These are phyloP conservation scores for Sebastes elongatus DNA, from an alignment of 2,797 vertebrate genomes.

Conservation along the genomic window DNA sequence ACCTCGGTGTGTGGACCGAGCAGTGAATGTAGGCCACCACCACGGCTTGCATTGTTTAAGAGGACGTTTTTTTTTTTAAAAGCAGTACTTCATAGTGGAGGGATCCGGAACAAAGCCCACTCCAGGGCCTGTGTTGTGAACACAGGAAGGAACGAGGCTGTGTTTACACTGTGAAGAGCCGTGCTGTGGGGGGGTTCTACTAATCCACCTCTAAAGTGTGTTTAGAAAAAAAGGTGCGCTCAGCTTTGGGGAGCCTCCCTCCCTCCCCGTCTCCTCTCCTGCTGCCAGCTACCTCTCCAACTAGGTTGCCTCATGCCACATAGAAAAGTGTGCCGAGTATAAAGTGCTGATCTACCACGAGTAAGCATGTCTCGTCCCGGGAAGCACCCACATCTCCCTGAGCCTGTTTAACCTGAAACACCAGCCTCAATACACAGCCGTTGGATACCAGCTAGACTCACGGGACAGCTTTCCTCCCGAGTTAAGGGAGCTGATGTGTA, in stretches of 20 bases:
- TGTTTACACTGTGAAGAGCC: conserved; percentile 72
- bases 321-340: neutral
- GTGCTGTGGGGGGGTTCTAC: conserved; percentile 28
- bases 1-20: conserved; percentile 32
- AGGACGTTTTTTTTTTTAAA: conserved; percentile 18
- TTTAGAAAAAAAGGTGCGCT: conserved; percentile 59
- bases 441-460: conserved; percentile 41
- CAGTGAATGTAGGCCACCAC: conserved; percentile 41
- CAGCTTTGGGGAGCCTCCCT: conserved; percentile 33
- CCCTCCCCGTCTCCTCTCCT: neutral
- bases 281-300: conserved; percentile 32
- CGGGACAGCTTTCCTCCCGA: conserved; percentile 34
- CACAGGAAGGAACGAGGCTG: conserved; percentile 61
- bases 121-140: conserved; percentile 68
- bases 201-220: conserved; percentile 74
- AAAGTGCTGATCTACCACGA: conserved; percentile 17
- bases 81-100: conserved; percentile 37
- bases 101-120: conserved; percentile 63
- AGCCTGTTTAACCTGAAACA: conserved; percentile 80
- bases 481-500: conserved; percentile 63
- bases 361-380: neutral
- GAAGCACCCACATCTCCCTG: conserved; percentile 53
- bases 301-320: conserved; percentile 45
- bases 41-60: conserved; percentile 24
- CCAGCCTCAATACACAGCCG: conserved; percentile 47